Conservation (phyloP, 64 coral and sea anemone genomes). For the Montipora sp. region DNA sequence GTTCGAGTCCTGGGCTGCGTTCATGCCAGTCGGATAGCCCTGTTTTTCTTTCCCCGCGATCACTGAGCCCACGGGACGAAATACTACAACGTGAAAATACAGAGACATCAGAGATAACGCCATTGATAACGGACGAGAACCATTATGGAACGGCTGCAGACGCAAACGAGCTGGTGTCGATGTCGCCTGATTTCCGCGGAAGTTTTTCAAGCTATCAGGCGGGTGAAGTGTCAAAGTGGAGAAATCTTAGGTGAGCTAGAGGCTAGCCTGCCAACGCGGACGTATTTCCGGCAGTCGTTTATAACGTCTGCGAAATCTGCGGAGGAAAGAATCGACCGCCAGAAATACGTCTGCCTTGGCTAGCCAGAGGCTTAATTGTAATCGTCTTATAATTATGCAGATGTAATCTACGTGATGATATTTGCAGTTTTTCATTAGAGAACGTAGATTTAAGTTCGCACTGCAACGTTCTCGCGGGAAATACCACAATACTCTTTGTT, state of each 20-base stretch:
- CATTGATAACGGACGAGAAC: background rate
- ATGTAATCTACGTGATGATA: no score
- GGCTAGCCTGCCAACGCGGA: no score
- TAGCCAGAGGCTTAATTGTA: no score
- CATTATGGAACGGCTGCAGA: background rate
- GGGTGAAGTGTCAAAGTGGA: background rate
- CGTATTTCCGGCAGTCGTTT: no score
- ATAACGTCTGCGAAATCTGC: no score
- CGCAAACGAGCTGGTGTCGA: background rate
- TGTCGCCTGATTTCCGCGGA: background rate
- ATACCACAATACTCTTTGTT: no score
- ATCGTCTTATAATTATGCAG: no score
- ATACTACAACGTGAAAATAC: background rate
- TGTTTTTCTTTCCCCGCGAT: background rate
- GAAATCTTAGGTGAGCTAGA: background rate
- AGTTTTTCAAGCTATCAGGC: background rate
- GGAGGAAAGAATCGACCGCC: no score
- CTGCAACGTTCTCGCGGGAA: no score
- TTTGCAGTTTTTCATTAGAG: no score
- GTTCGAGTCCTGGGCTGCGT: background rate
- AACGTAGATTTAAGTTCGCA: no score
- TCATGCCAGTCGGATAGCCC: background rate
- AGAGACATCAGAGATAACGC: background rate
- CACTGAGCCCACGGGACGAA: constrained; percentile 5
- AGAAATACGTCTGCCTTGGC: no score